Conservation (phyloP, 2,113 vertebrate genomes). For the Pelodiscus sinensis region DNA sequence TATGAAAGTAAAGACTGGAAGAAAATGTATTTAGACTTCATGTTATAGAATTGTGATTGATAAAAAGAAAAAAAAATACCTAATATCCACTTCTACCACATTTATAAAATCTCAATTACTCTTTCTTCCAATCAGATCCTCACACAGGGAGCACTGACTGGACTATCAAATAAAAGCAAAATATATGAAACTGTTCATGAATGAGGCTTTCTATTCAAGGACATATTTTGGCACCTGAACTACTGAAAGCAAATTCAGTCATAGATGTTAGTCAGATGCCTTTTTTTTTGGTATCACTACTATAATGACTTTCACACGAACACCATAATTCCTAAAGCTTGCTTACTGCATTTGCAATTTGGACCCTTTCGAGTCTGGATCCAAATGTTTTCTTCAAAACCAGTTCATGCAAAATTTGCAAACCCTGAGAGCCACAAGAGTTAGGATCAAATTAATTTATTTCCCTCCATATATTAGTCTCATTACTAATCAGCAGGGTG, state of each 20-base stretch:
- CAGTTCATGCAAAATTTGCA: neutral
- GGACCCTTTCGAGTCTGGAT: neutral
- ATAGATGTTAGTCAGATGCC: neutral
- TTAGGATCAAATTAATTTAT: neutral
- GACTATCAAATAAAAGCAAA: conserved; percentile 1
- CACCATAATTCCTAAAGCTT: neutral
- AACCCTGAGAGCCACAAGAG: neutral
- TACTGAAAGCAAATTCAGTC: conserved; percentile 11
- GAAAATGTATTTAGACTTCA: conserved; percentile 25
- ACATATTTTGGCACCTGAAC: neutral
- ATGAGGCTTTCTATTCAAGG: neutral
- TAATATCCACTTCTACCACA: neutral
- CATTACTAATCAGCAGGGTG: neutral
- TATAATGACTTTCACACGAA: neutral
- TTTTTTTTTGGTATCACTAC: neutral
- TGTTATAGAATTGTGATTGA: neutral
- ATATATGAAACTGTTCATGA: neutral
- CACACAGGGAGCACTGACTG: neutral
- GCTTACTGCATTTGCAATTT: neutral
- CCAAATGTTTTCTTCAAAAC: neutral
- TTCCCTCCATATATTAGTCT: neutral
- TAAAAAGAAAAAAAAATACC: neutral
- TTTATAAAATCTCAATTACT: neutral
- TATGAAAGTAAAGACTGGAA: neutral
- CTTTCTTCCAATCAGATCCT: neutral